Evolutionary conservation across 2,888 invertebrate genomes (phyloP).

Genomic region (Lypha dubia): DNA sequence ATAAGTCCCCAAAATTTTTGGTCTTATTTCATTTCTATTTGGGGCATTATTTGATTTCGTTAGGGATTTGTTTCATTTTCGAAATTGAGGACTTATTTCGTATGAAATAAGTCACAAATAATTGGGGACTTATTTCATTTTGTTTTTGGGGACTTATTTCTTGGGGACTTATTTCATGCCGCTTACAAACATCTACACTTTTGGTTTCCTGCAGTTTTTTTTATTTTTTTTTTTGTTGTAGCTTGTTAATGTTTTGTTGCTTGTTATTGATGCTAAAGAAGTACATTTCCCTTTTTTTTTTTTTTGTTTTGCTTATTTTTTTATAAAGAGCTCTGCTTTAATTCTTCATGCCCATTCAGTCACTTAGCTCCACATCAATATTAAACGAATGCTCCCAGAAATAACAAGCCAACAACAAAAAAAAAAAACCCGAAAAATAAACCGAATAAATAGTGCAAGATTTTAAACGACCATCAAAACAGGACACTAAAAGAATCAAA

Average conservation of each 20-base stretch:
- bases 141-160: no score
- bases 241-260: conserved; percentile 47
- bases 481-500: not conserved
- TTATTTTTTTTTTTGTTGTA: no score
- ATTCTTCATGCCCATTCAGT: conserved; percentile 44
- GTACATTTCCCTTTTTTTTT: conserved; percentile 23
- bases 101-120: no score
- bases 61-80: no score
- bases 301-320: conserved; percentile 18
- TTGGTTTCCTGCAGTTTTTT: conserved; percentile 41
- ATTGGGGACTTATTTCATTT: no score
- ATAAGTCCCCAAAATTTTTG: no score
- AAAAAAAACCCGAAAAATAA: no score
- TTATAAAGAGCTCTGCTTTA: conserved; percentile 29
- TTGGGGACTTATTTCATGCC: no score
- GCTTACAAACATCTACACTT: conserved; percentile 38
- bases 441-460: conserved; percentile 5
- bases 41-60: no score
- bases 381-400: conserved; percentile 25
- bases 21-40: no score
- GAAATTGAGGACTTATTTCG: no score
- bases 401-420: conserved; percentile 24
- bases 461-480: conserved; percentile 14
- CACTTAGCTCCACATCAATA: conserved; percentile 45
- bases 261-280: conserved; percentile 60